These are phyloP conservation scores for Labrus mixtus DNA, from an alignment of 2,113 vertebrate species.

Conservation along the genomic window DNA sequence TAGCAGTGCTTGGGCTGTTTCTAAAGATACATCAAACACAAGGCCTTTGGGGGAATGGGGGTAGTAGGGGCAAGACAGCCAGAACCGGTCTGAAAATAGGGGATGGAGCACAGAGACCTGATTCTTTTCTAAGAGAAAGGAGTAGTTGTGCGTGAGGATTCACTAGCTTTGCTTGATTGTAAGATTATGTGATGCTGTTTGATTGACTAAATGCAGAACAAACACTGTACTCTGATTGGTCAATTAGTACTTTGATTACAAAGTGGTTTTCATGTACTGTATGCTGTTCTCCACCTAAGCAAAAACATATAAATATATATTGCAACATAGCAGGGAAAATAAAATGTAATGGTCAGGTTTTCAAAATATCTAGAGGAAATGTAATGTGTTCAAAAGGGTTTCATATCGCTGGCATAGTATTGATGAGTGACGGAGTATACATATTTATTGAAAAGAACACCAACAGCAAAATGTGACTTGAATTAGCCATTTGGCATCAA, in stretches of 20 bases:
- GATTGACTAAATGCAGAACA: neutral
- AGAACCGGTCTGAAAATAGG: neutral
- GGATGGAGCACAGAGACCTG: slow-evolving; percentile 39
- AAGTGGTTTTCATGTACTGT: neutral
- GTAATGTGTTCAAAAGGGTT: no score
- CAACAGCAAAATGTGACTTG: no score
- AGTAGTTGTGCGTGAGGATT: neutral
- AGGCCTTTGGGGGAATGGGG: slow-evolving; percentile 9
- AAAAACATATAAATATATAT: no score
- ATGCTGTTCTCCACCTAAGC: neutral
- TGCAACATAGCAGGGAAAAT: no score
- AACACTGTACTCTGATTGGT: neutral
- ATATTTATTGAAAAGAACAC: no score
- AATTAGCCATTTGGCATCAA: no score
- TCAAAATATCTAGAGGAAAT: no score
- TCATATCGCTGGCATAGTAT: no score
- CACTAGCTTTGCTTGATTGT: neutral
- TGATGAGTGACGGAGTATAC: no score
- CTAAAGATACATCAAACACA: slow-evolving; percentile 71
- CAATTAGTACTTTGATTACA: no score
- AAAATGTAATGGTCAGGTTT: no score
- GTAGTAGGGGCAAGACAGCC: neutral
- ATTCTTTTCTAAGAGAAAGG: slow-evolving; percentile 22
- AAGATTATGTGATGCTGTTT: neutral
- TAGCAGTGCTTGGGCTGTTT: slow-evolving; percentile 72